Evolutionary conservation across 2,113 vertebrate species (phyloP).

Genomic region (Pollimyrus isidori): DNA sequence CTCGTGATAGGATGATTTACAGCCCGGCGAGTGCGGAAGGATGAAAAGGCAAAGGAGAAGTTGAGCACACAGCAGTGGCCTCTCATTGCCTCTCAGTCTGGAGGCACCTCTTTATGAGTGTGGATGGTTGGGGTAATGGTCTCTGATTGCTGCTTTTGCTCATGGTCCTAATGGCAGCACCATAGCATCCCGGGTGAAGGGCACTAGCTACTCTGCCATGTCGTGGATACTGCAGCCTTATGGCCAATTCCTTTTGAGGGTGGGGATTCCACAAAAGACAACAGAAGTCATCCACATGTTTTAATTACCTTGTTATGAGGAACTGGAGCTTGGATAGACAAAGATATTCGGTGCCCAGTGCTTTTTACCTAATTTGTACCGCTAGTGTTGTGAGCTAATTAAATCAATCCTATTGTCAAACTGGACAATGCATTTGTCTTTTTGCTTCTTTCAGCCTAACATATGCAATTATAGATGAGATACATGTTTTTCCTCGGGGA

Average conservation of each 20-base stretch:
- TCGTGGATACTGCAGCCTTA: background rate
- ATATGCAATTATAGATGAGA: background rate
- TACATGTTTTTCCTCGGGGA: background rate
- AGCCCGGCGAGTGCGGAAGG: background rate
- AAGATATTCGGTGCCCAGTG: background rate
- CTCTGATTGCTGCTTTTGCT: constrained; percentile 66
- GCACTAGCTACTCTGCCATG: background rate
- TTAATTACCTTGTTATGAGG: background rate
- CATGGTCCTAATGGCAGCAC: constrained; percentile 61
- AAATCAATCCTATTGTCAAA: background rate
- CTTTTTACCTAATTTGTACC: background rate
- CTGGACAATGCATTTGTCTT: background rate
- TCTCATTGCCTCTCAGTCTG: constrained; percentile 44
- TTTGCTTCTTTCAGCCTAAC: background rate
- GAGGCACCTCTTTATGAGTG: constrained; percentile 61
- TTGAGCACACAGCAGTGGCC: constrained; percentile 55
- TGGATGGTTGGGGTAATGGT: constrained; percentile 66
- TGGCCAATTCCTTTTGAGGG: background rate
- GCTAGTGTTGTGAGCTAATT: background rate
- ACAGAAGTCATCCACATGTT: background rate
- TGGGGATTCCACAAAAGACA: background rate
- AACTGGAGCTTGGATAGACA: background rate
- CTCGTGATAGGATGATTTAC: background rate
- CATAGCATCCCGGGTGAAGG: constrained; percentile 20
- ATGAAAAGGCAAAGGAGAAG: constrained; percentile 40